Evolutionary conservation across 2,797 vertebrate species (phyloP).

Genomic region (Sebastes umbrosus): DNA sequence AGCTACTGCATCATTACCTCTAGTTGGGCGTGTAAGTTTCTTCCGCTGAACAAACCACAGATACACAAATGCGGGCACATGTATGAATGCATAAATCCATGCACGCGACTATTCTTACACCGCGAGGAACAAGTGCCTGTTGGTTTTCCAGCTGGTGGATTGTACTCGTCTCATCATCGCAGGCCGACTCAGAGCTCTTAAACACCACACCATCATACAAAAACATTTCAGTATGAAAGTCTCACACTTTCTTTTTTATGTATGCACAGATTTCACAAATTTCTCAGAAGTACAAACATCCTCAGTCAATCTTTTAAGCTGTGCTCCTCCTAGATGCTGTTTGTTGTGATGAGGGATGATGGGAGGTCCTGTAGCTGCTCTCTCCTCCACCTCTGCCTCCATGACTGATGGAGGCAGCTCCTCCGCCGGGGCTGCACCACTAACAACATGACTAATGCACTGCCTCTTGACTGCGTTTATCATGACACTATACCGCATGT

Average conservation of each 20-base stretch:
- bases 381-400: conserved; percentile 25
- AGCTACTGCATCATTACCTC: conserved; percentile 60
- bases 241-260: not conserved
- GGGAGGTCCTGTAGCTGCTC: conserved; percentile 14
- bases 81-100: conserved; percentile 1
- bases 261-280: not conserved
- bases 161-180: not conserved
- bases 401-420: conserved; percentile 53
- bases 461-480: conserved; percentile 45
- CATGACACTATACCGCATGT: conserved; percentile 18
- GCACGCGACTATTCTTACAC: not conserved
- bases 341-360: conserved; percentile 22
- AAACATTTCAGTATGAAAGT: not conserved
- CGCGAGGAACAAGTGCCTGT: not conserved
- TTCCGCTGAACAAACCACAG: conserved; percentile 28
- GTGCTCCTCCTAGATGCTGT: conserved; percentile 10
- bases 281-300: not conserved
- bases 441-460: conserved; percentile 52
- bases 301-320: not conserved
- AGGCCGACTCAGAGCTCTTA: not conserved
- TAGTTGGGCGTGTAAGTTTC: conserved; percentile 48
- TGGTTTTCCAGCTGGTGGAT: conserved; percentile 27
- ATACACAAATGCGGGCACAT: conserved; percentile 14
- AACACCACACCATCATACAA: not conserved
- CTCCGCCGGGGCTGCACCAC: conserved; percentile 42